Conservation (phyloP, 2,113 vertebrate species). For the Paramormyrops kingsleyae region DNA sequence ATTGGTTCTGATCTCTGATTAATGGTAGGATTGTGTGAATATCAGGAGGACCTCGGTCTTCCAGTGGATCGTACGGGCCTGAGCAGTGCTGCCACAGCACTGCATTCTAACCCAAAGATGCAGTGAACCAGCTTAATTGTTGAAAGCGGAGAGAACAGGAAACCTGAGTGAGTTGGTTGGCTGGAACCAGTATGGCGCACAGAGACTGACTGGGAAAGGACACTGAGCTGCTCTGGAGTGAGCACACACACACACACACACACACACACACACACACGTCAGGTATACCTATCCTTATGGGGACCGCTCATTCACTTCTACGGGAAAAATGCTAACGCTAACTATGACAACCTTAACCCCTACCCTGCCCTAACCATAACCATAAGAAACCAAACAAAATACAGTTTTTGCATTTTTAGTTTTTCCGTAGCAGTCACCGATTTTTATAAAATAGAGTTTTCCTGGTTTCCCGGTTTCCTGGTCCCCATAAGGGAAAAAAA, state of each 20-base stretch:
- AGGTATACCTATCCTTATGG: too few relatives aligned
- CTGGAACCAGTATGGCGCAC: neutral
- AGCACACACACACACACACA: neutral
- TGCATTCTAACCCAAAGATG: neutral
- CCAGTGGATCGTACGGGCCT: neutral
- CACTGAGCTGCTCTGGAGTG: neutral
- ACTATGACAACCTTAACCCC: too few relatives aligned
- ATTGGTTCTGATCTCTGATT: conserved; percentile 10
- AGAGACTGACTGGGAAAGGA: neutral
- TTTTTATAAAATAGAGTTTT: too few relatives aligned
- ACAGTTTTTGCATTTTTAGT: too few relatives aligned
- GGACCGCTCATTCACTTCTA: too few relatives aligned
- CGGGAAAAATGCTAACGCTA: too few relatives aligned
- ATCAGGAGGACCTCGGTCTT: neutral
- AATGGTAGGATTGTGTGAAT: conserved; percentile 6
- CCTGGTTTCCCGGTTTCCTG: too few relatives aligned
- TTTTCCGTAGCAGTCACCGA: too few relatives aligned
- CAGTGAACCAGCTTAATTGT: neutral
- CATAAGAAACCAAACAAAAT: too few relatives aligned
- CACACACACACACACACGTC: neutral
- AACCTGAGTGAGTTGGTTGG: neutral
- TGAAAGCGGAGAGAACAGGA: neutral
- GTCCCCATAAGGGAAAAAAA: too few relatives aligned
- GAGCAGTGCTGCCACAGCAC: neutral
- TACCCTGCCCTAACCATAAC: too few relatives aligned